A percentile compares a stretch with the other conserved stretches of the same genome.
Conservation (phyloP, 2,888 invertebrate genomes). For the Eretmocerus hayati region DNA sequence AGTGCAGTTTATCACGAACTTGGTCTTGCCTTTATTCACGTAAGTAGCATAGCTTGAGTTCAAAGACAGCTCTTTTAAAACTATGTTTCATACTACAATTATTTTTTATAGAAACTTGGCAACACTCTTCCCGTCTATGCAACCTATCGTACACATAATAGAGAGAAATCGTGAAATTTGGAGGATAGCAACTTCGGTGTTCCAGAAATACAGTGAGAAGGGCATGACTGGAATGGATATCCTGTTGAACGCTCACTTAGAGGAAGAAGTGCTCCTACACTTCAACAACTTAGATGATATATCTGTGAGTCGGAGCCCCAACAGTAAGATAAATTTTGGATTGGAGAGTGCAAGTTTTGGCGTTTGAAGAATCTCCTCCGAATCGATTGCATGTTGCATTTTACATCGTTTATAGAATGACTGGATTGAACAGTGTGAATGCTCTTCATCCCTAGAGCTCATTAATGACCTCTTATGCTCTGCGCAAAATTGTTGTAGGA, state of each 20-base stretch:
- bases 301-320: constrained; percentile 12
- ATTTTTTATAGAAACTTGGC: constrained; percentile 48
- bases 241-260: constrained; percentile 33
- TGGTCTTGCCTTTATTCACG: constrained; percentile 52
- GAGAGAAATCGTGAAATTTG: constrained; percentile 55
- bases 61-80: not conserved
- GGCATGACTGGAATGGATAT: constrained; percentile 37
- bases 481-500: constrained; percentile 20
- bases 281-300: constrained; percentile 19
- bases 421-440: constrained; percentile 15
- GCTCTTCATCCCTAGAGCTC: constrained; percentile 15
- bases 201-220: constrained; percentile 33
- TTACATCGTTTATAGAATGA: constrained; percentile 15
- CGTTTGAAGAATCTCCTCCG: constrained; percentile 16
- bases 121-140: constrained; percentile 51
- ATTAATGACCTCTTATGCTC: constrained; percentile 9
- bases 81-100: not conserved
- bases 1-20: constrained; percentile 59
- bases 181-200: constrained; percentile 50
- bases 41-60: constrained; percentile 29
- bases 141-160: constrained; percentile 48
- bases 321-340: constrained; percentile 14
- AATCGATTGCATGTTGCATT: constrained; percentile 19
- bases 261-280: constrained; percentile 30
- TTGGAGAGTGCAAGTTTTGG: constrained; percentile 20